Base-by-base conservation (phyloP, 1,140 invertebrate genomes). In the Heliconius eleuchia region DNA sequence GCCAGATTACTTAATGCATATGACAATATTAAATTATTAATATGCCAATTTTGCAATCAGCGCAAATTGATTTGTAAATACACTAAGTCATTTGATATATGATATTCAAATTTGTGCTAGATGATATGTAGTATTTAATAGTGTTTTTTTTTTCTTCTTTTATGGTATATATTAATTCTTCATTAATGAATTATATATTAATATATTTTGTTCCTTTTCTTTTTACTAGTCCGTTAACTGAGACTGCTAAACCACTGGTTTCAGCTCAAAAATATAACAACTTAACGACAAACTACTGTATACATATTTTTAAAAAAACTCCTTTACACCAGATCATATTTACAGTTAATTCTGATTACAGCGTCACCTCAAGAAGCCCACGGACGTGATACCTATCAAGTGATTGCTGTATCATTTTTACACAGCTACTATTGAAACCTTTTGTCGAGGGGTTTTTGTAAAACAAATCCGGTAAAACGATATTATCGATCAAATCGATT, bases 371-470 rank as follows among this genome's bases (percentile, higher is more conserved):
- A 76, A 71, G 89, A 91, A 91, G 86, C 87, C 89, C 73, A 81
- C 79, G 73, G 79, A 82, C 76, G 50, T 80, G 81, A 86, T 87
- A 81, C 82, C 82, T 87, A 87, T 88, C 86, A 81, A 84, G 78
- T 88, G 83, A 84, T 88, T 86, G 85, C 86, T 85, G 86, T 87
- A 90, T 84, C 82, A 84, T 77, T 77, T 80, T 42, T 70, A 42
- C 39, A 46, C 82, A 74, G 79, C 80, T 86, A 80, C 84, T 83
- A 78, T 80, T 80, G 83, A 88, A 89, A 86, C 89, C 87, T 88
- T 91, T 87, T 88, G 86, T 87, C 82, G 34, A 85, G 80, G 3
- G 77, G 85, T 87, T 89, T 89, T 87, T 87, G 86, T 85, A 80
- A 66, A 85, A 81, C 81, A 80, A 84, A 83, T 80, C 83, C 82